These are phyloP conservation scores for Ctenoplectra terminalis DNA, from an alignment of 1,140 invertebrate species.

Conservation along the genomic window DNA sequence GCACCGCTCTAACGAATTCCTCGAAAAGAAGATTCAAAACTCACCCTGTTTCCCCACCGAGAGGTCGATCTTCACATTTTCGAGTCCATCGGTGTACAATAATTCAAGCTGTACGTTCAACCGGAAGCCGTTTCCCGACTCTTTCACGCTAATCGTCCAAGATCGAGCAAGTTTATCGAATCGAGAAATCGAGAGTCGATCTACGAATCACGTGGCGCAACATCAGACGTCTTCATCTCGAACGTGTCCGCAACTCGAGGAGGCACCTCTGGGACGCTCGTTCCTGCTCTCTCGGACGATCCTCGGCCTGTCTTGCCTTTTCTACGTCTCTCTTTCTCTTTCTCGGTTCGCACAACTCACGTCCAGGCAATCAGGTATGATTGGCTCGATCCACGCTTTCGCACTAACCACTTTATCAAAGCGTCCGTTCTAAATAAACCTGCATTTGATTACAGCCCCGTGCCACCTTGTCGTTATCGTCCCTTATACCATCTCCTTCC, in stretches of 20 bases:
- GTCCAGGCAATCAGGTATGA: constrained; percentile 81
- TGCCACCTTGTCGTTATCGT: constrained; percentile 73
- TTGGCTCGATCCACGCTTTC: constrained; percentile 80
- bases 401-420: constrained; percentile 81
- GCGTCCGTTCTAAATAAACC: constrained; percentile 78
- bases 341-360: constrained; percentile 73
- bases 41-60: constrained; percentile 7
- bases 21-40: neutral
- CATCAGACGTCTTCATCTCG: constrained; percentile 66
- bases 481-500: constrained; percentile 69
- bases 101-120: neutral
- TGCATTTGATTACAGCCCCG: constrained; percentile 76
- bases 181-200: constrained; percentile 48
- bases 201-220: constrained; percentile 67
- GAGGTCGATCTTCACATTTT: neutral
- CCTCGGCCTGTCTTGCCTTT: constrained; percentile 15
- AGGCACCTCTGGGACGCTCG: neutral
- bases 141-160: neutral
- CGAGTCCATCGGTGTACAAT: neutral
- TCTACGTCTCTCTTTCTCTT: constrained; percentile 46
- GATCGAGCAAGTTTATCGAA: constrained; percentile 18
- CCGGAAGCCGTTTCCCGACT: neutral
- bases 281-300: neutral
- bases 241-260: constrained; percentile 27
- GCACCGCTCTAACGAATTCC: neutral